These are phyloP conservation scores for Eupithecia subumbrata DNA, from an alignment of 2,888 invertebrate genomes.

Conservation along the genomic window DNA sequence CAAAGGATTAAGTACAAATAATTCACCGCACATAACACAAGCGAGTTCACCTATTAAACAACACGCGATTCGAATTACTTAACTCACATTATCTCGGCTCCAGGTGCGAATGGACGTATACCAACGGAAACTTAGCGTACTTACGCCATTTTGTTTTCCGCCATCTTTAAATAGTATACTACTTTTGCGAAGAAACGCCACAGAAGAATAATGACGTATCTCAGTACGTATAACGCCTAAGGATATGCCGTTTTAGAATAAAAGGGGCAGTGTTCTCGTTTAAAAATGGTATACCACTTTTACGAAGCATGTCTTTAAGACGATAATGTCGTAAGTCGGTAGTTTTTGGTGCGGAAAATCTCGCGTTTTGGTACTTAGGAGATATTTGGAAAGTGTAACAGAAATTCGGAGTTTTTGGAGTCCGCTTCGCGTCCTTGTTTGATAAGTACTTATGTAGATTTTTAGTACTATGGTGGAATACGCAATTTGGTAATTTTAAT, in stretches of 20 bases:
- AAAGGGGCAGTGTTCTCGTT: slow-evolving; percentile 56
- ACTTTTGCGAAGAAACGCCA: slow-evolving; percentile 58
- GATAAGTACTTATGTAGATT: not conserved
- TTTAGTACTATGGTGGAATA: slow-evolving; percentile 11
- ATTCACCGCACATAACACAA: slow-evolving; percentile 5
- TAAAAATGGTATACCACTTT: slow-evolving; percentile 74
- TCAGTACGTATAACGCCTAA: slow-evolving; percentile 41
- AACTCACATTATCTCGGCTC: slow-evolving; percentile 15
- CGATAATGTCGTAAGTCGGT: slow-evolving; percentile 52
- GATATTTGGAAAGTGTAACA: slow-evolving; percentile 57
- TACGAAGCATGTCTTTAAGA: slow-evolving; percentile 38
- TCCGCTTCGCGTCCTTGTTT: slow-evolving; percentile 18
- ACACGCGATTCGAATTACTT: slow-evolving; percentile 40
- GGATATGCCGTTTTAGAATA: slow-evolving; percentile 56
- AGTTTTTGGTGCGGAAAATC: slow-evolving; percentile 32
- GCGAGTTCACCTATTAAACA: slow-evolving; percentile 38
- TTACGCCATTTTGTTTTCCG: slow-evolving; percentile 53
- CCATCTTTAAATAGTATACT: slow-evolving; percentile 66
- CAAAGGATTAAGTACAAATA: not conserved
- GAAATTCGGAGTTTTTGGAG: slow-evolving; percentile 40
- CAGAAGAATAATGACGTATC: slow-evolving; percentile 54
- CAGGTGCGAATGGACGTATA: not conserved
- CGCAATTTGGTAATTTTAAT: not conserved
- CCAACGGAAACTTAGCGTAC: slow-evolving; percentile 26
- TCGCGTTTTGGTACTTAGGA: slow-evolving; percentile 36